Evolutionary conservation across 2,888 invertebrate genomes (phyloP), one percentile per base, ranked within the genome.

Genomic region (Hydriomena furcata): DNA sequence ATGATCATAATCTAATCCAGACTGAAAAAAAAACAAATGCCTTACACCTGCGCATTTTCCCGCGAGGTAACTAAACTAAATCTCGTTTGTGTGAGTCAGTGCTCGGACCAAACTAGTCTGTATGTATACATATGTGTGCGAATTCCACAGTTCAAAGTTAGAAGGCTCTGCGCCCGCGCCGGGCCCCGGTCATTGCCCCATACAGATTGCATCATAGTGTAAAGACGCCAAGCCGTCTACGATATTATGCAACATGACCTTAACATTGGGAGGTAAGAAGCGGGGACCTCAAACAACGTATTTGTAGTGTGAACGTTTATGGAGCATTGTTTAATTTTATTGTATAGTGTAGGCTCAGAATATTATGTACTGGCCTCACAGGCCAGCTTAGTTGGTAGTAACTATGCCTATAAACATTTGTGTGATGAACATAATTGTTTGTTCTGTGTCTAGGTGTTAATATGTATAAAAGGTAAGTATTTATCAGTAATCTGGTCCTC

Each of bases 141-240:
- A 82, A 79, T 79, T 76, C 78, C 76, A 57, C 72, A 68, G 75
- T 76, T 76, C 70, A 74, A 79, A 78, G 77, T 79, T 77, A 74
- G 68, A 68, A 55, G 74, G 73, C 73, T 74, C 84, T 71, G 78
- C 78, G 85, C 82, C 85, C 76, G 77, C 79, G 78, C 79, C 20
- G 70, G 81, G 82, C 89, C 88, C 89, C 87, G 86, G 82, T 78
- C 81, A 59, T 65, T 75, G 83, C 79, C 69, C 79, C 68, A 72
- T 7, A 42, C 47, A 36, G 35, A 20, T 47, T 37, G 38, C 38
- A 35, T 25, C 34, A 47, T 25, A 34, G 36, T 48, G 31, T 8
- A 13, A 34, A 40, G 52, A 82, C 88, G 89, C 90, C 89, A 88
- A 77, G 89, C 89, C 84, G 89, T 90, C 89, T 90, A 84, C 86